These are phyloP conservation scores for Ageneiosus marmoratus DNA, from an alignment of 2,113 vertebrate genomes.

Conservation along the genomic window DNA sequence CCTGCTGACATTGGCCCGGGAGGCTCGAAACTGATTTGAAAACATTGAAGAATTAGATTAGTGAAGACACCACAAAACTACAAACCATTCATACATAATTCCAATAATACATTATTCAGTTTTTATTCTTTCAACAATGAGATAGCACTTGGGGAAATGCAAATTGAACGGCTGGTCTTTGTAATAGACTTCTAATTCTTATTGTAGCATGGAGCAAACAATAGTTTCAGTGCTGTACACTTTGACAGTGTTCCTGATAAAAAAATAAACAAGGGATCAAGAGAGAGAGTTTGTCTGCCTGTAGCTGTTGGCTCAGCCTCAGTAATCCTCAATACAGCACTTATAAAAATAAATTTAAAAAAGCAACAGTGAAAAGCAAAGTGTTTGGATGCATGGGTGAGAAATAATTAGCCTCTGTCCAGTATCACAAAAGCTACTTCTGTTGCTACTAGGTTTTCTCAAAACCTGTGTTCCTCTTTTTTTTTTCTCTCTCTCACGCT, in stretches of 20 bases:
- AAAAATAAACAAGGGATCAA: neutral
- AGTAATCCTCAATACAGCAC: neutral
- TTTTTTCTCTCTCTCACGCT: neutral
- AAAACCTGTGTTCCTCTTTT: neutral
- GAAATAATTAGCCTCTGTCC: neutral
- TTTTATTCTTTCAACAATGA: neutral
- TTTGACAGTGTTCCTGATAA: neutral
- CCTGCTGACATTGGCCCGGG: conserved; percentile 82
- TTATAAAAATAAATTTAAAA: neutral
- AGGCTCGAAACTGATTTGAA: conserved; percentile 79
- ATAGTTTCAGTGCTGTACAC: neutral
- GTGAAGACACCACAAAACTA: neutral
- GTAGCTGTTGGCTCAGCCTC: neutral
- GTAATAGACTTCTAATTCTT: neutral
- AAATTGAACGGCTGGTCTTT: neutral
- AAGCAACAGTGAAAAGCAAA: neutral
- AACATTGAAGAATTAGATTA: conserved; percentile 8
- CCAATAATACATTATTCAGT: too few species aligned
- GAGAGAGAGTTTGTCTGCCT: neutral
- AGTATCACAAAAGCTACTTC: neutral
- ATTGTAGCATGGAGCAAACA: neutral
- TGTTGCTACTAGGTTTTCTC: neutral
- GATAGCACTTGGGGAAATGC: neutral
- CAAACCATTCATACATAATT: neutral
- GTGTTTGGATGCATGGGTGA: neutral